Evolutionary conservation across 23 tunicate species (phyloP), one percentile per base, ranked within the genome.

Genomic region (Phallusia fumigata): DNA sequence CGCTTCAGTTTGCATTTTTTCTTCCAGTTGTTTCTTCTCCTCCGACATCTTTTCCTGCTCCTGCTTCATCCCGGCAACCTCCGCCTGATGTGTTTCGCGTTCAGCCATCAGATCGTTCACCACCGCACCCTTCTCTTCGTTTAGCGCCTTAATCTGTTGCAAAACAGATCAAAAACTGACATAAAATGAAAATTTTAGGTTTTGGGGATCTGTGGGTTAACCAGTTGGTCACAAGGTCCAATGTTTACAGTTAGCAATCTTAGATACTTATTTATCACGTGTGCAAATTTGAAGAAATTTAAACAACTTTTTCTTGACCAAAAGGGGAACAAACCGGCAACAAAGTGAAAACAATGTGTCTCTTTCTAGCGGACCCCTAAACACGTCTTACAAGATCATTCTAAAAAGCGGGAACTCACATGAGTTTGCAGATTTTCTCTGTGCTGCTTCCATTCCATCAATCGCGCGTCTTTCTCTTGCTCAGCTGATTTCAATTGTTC

Each of bases 1-100:
- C 69, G 26, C 28, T 24, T 58, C 69, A 21, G 69, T 24, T 58
- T 58, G 15, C 26, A 21, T 58, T 22, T 58, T 58, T 58, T 58
- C 69, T 58, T 83, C 80, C 35, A 75, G 18, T 12, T 35, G 40
- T 22, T 83, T 52, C 34, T 83, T 83, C 74, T 83, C 86, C 15
- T 83, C 80, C 44, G 35, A 35, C 18, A 36, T 24, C 35, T 34
- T n/a, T 75, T 75, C 53, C 73, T 73, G 52, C 73, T 74, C 34
- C 31, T 50, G 33, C 76, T 18, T 75, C 65, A 49, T 49, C 35
- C 32, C 33, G 18, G 52, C 80, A 69, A 83, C 31, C 47, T 75
- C 40, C 35, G 19, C 73, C 35, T 49, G 31, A 18, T 50, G 40
- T 22, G 31, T 0, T 50, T 49, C 53, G 45, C 36, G 34, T 52